Base-by-base conservation (phyloP, 2,888 invertebrate genomes). In the Drepana falcataria region DNA sequence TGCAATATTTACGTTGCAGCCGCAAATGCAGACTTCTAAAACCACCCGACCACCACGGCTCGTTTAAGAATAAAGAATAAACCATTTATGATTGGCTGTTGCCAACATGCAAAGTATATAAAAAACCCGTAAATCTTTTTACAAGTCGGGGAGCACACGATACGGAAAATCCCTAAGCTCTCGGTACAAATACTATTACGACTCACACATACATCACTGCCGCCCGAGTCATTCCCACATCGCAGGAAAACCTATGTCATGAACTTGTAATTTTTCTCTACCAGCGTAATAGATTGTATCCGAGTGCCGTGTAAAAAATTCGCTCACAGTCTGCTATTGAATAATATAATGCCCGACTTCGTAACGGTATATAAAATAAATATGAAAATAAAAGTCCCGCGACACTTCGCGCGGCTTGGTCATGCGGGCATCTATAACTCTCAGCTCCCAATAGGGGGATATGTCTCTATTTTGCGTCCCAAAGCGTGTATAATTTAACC, bases 391-490 rank as follows among this genome's bases (percentile, higher is more conserved):
- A 75, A 51, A 51, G 75, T 60, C 63, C 64, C 60, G 69, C 67
- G 71, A 71, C 69, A 70, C 66, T 72, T 70, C 74, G 65, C 69
- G 62, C 71, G 66, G 64, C 68, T 71, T 65, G 73, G 72, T 71
- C 78, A 77, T 81, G 76, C 75, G 79, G 79, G 64, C 74, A 65
- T 80, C 81, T 75, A 85, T 83, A 85, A 82, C 85, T 85, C 79
- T 64, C 61, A 52, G 58, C 76, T 88, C 90, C 88, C 90, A 62
- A 74, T 77, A 80, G 90, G 79, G 69, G 80, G 73, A 82, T 90
- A 82, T 81, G 85, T 91, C 87, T 88, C 88, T 83, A 90, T 89
- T 88, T 80, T 80, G 71, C 75, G 77, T 74, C 85, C 85, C 87
- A 74, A 59, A 66, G 84, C 77, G 87, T 79, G 83, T 85, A 90